Evolutionary conservation across 1,140 invertebrate genomes (phyloP), one percentile per base, ranked within the genome.

Genomic region (Diploscapter pachys): DNA sequence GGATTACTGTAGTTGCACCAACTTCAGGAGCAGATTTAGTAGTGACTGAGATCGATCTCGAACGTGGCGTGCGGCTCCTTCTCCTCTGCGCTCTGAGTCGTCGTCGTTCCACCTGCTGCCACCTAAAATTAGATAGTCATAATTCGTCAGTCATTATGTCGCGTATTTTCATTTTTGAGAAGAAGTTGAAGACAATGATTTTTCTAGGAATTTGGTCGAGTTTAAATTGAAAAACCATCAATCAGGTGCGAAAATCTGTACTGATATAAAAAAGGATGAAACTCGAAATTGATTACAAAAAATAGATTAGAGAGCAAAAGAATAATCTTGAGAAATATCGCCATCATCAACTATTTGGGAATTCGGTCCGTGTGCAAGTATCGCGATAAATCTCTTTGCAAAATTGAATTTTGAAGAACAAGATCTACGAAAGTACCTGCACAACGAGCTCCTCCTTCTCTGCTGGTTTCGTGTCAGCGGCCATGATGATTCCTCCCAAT

Each of bases 401-500:
- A 59, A 9, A 2, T 11, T 13, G 13, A 59, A 9, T 59, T 13
- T 13, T 59, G 9, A 9, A 59, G 9, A 11, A 9, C 9, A 59
- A 13, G 9, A 59, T 59, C 2, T 13, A 31, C 31, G 1, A 31
- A 31, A 31, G 31, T 31, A 98, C 93, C 9, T 94, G 92, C 86
- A 97, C 95, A 3, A 98, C 95, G 49, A 98, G 89, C 78, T 95
- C 92, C 76, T 90, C 89, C 79, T 92, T 90, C 83, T 94, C 92
- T 1, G 90, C 90, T 9, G 91, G 90, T 72, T 92, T 91, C 64
- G 90, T 89, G 83, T 90, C 87, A 62, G 92, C 92, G 83, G 94
- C 91, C 78, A 98, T 90, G 89, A 98, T 94, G 50, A 98, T 91
- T 31, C 96, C 96, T 53, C 96, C 96, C 83, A 94, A 94, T 9